Conservation (phyloP, 2,888 invertebrate genomes). For the Malthinus seriepunctatus region DNA sequence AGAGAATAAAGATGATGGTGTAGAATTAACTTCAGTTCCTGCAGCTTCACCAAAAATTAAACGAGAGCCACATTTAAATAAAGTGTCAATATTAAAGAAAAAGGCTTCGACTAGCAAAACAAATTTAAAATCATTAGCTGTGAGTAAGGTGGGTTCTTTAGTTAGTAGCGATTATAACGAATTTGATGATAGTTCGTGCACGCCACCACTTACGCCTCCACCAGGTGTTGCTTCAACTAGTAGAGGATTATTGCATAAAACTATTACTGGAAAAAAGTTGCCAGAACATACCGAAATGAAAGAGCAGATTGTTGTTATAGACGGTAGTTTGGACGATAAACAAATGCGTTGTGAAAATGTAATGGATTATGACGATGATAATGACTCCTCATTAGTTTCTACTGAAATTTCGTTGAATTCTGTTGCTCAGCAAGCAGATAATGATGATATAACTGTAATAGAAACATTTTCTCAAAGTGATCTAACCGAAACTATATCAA, state of each 20-base stretch:
- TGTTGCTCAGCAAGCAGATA: conserved; percentile 61
- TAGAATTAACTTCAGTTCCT: conserved; percentile 24
- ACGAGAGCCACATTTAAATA: conserved; percentile 56
- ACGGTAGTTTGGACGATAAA: conserved; percentile 51
- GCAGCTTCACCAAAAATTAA: conserved; percentile 45
- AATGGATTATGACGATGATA: conserved; percentile 64
- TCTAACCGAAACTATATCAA: conserved; percentile 62
- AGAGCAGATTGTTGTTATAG: conserved; percentile 37
- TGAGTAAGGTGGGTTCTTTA: conserved; percentile 57
- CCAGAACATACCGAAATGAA: conserved; percentile 38
- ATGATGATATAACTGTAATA: conserved; percentile 62
- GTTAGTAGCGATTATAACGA: conserved; percentile 65
- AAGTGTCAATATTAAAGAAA: conserved; percentile 64
- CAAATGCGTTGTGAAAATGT: conserved; percentile 57
- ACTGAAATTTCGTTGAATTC: conserved; percentile 63
- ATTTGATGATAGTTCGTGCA: conserved; percentile 62
- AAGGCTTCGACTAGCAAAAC: conserved; percentile 50
- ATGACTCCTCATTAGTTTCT: conserved; percentile 61
- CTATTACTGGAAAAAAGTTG: conserved; percentile 38
- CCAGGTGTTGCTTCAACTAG: conserved; percentile 42
- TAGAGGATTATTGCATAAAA: conserved; percentile 38
- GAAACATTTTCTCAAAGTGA: conserved; percentile 60
- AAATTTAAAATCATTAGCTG: conserved; percentile 50
- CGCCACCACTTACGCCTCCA: conserved; percentile 60
- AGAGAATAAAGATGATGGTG: conserved; percentile 36